Evolutionary conservation across 2,888 invertebrate genomes (phyloP).

Genomic region (Ellobium chinense): DNA sequence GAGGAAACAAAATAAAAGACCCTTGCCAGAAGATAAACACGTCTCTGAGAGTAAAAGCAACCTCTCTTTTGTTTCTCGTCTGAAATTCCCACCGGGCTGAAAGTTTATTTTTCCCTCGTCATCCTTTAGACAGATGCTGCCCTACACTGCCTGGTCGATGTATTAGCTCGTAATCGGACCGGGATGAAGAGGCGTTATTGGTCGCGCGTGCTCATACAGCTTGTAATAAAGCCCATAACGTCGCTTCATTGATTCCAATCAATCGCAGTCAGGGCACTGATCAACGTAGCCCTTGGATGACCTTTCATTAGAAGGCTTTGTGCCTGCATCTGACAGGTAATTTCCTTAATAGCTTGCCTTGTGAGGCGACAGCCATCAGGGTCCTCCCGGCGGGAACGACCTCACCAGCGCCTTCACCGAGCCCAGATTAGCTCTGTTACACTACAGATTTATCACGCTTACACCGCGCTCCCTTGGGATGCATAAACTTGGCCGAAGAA

Average conservation of each 20-base stretch:
- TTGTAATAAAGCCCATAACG: constrained; percentile 15
- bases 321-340: constrained; percentile 42
- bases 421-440: constrained; percentile 38
- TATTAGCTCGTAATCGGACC: constrained; percentile 7
- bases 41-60: background rate
- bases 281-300: constrained; percentile 17
- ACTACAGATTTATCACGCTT: constrained; percentile 40
- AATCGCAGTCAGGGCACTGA: constrained; percentile 31
- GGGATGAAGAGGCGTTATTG: constrained; percentile 10
- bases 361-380: constrained; percentile 31
- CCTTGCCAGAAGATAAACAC: constrained; percentile 10
- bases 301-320: constrained; percentile 40
- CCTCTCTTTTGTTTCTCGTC: background rate
- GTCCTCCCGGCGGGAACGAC: constrained; percentile 28
- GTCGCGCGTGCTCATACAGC: constrained; percentile 10
- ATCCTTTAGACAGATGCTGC: background rate
- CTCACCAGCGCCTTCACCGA: background rate
- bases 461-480: constrained; percentile 20
- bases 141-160: background rate
- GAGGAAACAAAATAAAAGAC: background rate
- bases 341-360: constrained; percentile 44
- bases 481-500: constrained; percentile 23
- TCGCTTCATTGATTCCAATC: constrained; percentile 39
- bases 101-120: constrained; percentile 1
- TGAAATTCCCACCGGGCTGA: background rate